Conservation (phyloP, 2,797 vertebrate genomes). For the Geotrypetes seraphini region DNA sequence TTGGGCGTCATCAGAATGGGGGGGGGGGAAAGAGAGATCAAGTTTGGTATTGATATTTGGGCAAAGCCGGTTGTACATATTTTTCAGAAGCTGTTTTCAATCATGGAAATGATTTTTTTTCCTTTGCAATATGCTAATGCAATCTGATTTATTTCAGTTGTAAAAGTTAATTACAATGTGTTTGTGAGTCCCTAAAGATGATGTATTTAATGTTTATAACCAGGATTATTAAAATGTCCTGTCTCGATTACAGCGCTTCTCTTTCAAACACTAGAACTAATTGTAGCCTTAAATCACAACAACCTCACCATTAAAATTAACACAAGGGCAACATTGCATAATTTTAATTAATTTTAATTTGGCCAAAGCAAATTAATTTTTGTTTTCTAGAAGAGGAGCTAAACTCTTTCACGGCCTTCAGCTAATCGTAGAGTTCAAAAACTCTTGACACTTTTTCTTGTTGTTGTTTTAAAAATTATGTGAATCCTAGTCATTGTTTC, state of each 20-base stretch:
- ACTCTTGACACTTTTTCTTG: conserved; percentile 18
- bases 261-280: conserved; percentile 75
- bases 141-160: conserved; percentile 85
- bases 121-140: conserved; percentile 88
- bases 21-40: conserved; percentile 3
- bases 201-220: conserved; percentile 91
- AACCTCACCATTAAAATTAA: conserved; percentile 71
- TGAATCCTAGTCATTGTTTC: too few relatives aligned
- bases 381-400: conserved; percentile 65
- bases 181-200: conserved; percentile 87
- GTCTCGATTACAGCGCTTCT: conserved; percentile 79
- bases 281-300: conserved; percentile 78
- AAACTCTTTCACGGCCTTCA: conserved; percentile 37
- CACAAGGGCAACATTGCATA: conserved; percentile 73
- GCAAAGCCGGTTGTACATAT: conserved; percentile 51
- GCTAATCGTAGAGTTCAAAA: conserved; percentile 30
- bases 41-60: conserved; percentile 36
- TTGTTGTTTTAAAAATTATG: conserved; percentile 10
- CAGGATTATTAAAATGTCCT: conserved; percentile 90
- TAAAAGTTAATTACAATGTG: conserved; percentile 96
- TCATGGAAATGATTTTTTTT: conserved; percentile 91
- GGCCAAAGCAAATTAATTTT: conserved; percentile 74
- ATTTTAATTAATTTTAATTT: conserved; percentile 81
- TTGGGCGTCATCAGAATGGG: too few relatives aligned
- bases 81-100: conserved; percentile 85